Evolutionary conservation across 2,113 vertebrate species (phyloP).

Genomic region (Mobula hypostoma): DNA sequence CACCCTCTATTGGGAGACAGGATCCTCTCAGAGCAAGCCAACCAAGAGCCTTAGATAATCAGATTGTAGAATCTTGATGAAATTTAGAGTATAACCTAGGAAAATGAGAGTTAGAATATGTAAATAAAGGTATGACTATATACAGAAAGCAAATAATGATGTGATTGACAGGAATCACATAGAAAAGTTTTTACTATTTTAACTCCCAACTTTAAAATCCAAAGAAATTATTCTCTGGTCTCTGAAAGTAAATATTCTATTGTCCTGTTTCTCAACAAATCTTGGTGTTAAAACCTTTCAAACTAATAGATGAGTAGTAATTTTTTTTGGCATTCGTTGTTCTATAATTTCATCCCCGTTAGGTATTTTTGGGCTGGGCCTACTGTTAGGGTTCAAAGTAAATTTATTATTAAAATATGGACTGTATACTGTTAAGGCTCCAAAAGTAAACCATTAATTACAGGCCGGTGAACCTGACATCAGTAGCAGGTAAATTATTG

Average conservation of each 20-base stretch:
- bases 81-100: background rate
- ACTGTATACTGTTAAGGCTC: no score
- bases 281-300: background rate
- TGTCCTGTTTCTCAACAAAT: background rate
- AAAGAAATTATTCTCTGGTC: background rate
- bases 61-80: background rate
- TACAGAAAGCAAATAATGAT: background rate
- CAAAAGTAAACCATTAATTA: no score
- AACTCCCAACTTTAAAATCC: background rate
- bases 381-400: background rate
- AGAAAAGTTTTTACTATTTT: background rate
- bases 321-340: background rate
- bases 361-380: background rate
- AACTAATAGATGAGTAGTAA: background rate
- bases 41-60: no score
- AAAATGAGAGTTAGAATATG: background rate
- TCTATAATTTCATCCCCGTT: background rate
- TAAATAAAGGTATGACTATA: background rate
- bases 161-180: background rate
- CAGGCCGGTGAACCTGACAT: no score
- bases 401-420: no score
- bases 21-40: background rate
- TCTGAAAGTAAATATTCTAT: background rate
- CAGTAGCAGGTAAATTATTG: no score
- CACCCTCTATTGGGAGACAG: background rate